These are phyloP conservation scores for Chloroceryle inda DNA, from an alignment of 2,797 vertebrate species.

Conservation along the genomic window DNA sequence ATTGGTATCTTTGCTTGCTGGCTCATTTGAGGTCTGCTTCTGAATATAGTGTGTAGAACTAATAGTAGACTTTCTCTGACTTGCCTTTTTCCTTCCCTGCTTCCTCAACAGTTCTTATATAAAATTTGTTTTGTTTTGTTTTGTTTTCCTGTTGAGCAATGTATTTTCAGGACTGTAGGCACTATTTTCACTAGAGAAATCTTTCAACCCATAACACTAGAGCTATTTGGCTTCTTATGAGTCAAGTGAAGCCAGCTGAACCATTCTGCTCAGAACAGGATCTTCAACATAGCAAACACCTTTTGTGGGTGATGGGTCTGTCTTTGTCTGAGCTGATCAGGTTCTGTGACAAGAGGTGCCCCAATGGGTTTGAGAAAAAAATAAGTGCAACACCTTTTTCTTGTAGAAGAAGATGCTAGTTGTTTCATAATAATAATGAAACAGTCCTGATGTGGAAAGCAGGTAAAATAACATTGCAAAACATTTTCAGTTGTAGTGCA, in stretches of 20 bases:
- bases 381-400: background rate
- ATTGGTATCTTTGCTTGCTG: background rate
- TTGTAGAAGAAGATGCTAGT: background rate
- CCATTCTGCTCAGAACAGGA: background rate
- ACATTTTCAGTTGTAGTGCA: background rate
- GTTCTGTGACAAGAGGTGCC: background rate
- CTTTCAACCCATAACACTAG: background rate
- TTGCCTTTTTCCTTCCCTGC: background rate
- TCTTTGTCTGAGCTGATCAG: background rate
- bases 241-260: background rate
- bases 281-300: background rate
- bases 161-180: background rate
- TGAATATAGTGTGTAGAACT: background rate
- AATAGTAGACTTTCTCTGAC: background rate
- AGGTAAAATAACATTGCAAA: background rate
- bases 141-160: background rate
- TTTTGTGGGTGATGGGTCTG: fast-evolving
- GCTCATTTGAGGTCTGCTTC: background rate
- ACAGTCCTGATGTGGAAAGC: background rate
- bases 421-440: background rate
- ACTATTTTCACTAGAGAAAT: background rate
- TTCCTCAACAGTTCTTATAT: background rate
- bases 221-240: background rate
- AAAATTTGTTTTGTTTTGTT: background rate
- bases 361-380: background rate